Percentiles rank a stretch among this genome's conserved stretches.
These are phyloP conservation scores for Thyatira batis DNA, from an alignment of 2,888 invertebrate species.

Conservation along the genomic window DNA sequence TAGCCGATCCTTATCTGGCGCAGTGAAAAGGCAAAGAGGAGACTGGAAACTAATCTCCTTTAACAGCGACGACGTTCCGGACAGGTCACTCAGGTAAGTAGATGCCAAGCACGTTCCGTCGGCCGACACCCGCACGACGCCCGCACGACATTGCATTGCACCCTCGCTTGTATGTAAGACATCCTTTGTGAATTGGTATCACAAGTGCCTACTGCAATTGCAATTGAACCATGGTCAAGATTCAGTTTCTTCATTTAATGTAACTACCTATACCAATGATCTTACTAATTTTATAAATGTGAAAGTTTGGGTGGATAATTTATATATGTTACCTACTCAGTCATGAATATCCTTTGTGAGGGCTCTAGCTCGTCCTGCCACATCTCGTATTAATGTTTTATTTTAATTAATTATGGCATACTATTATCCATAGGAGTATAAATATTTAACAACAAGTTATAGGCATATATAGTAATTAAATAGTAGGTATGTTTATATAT, in stretches of 20 bases:
- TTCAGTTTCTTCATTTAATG: background rate
- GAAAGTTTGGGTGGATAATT: no score
- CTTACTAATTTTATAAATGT: no score
- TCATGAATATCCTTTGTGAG: no score
- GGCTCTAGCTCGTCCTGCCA: no score
- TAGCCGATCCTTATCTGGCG: slow-evolving; percentile 41
- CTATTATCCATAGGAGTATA: no score
- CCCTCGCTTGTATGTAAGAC: slow-evolving; percentile 23
- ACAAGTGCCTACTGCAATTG: slow-evolving; percentile 22
- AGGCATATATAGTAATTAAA: no score
- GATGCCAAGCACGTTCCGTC: slow-evolving; percentile 37
- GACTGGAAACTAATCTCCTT: slow-evolving; percentile 49
- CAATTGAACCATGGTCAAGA: slow-evolving; percentile 38
- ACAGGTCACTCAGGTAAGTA: slow-evolving; percentile 34
- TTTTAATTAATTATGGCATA: no score
- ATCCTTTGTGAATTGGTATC: slow-evolving; percentile 42
- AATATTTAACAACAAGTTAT: no score
- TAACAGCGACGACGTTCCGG: slow-evolving; percentile 33
- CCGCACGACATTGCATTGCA: slow-evolving; percentile 17
- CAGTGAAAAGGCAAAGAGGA: slow-evolving; percentile 48
- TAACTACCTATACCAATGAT: background rate
- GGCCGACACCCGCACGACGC: slow-evolving; percentile 3
- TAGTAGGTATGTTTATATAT: no score
- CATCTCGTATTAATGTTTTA: no score
- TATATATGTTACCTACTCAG: no score